Conservation (phyloP, 2,797 vertebrate species). For the Ataeniobius toweri region DNA sequence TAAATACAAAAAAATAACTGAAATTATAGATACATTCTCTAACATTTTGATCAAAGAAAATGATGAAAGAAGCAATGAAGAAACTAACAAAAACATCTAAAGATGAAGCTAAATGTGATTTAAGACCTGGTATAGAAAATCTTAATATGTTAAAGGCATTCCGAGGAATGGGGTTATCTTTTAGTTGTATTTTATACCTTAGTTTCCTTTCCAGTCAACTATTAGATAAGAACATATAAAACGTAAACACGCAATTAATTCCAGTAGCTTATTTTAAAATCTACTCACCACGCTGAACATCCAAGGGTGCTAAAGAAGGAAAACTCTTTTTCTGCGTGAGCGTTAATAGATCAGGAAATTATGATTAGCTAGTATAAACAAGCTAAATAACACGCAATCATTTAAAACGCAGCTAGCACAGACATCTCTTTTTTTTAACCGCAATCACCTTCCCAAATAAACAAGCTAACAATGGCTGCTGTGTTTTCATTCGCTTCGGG, state of each 20-base stretch:
- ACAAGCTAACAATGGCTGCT: conserved; percentile 43
- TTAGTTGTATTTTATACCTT: neutral
- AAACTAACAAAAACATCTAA: no score
- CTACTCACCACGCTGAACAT: conserved; percentile 72
- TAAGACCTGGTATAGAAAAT: no score
- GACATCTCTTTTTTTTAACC: conserved; percentile 46
- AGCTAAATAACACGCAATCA: neutral
- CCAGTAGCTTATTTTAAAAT: neutral
- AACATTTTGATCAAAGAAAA: neutral
- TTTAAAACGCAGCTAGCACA: conserved; percentile 21
- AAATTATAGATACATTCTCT: neutral
- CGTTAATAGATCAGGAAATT: neutral
- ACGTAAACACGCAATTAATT: neutral
- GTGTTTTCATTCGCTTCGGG: neutral
- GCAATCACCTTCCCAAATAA: conserved; percentile 39
- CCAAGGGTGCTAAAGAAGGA: conserved; percentile 38
- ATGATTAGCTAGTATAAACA: conserved; percentile 1
- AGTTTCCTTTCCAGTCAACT: neutral
- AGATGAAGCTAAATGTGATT: no score
- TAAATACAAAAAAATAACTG: neutral
- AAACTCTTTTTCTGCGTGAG: neutral
- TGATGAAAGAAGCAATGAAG: neutral
- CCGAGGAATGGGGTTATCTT: neutral
- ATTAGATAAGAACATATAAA: neutral
- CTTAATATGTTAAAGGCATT: no score